Base-by-base conservation (phyloP, 2,797 vertebrate species). In the Xyrichtys novacula region DNA sequence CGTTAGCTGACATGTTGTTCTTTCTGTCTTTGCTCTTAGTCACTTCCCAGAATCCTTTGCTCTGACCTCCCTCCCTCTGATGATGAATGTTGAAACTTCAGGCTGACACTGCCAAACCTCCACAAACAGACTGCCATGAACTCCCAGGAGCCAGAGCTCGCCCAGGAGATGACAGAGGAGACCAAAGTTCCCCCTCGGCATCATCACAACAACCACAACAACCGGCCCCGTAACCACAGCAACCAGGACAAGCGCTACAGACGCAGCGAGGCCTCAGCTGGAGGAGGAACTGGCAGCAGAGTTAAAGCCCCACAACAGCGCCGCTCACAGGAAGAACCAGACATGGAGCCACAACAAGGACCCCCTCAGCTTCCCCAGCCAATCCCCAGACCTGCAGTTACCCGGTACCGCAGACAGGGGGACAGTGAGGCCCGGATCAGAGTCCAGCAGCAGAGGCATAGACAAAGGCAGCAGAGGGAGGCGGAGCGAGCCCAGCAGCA, bases 131-230 rank as follows among this genome's bases (percentile, higher is more conserved):
- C 80, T 91, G 90, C 89, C 92, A 96, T 98, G 96, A 96, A 95
- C 92, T 94, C 94, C 76, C 92, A 93, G 82, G 95, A 95, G 83
- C 90, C 87, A 47, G 93, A 96, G 70, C 91, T 89, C 61, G 89
- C 76, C 28, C 94, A 95, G 58, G 95, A 94, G 68, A 89, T 93
- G 43, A 95, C 92, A 34, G 96, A 97, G 81, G 95, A 93, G 3
- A 17, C 67, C 0, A 74, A 82, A 8, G 40, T 70, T 1, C 48
- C 74, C 23, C 73, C 79, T 63, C 78, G 76, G 49, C 86, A 89
- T 36, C 81, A 69, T 17, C 88, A 85, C 26, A 83, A 79, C 67
- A 88, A 85, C 56, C 80, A 88, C 42, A 83, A 76, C 47, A 79
- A 82, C 63, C 77, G 85, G 1, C 59, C 89, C 34, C 80, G 78